Base-by-base conservation (phyloP, 2,888 invertebrate genomes). In the Ophion obscuratus region DNA sequence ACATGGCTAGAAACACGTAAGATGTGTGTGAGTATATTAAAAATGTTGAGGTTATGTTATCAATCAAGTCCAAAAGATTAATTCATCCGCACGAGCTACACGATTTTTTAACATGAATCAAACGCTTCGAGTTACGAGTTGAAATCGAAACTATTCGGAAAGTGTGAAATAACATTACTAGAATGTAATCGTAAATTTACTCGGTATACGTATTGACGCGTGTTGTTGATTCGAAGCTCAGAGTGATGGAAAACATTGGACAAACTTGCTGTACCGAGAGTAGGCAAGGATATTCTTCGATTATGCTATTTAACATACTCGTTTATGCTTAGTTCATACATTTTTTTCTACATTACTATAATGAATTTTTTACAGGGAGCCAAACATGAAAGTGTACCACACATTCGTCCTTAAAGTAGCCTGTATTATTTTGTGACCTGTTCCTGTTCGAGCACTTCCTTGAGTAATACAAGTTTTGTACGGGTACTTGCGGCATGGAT, bases 401-500 rank as follows among this genome's bases (percentile, higher is more conserved):
- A 7, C 17, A 71, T 62, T 17, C 27, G 31, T 27, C 17, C 9
- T 66, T 24, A 67, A 27, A 24, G n/a, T 62, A 20, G 17, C 11
- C 9, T 2, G 36, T 24, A 61, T 74, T 74, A 36, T 40, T 67
- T 77, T 53, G 5, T 44, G 24, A 27, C n/a, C 5, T 24, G 47
- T 11, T 47, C 31, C 24, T n/a, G 61, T 78, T 81, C 61, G 53
- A 27, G 17, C 20, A 44, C 24, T 4, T 47, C 9, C 14, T 77
- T 27, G 14, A 27, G 27, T 31, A 10, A 17, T n/a, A 10, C n/a
- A 61, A 57, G 66, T 36, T 64, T 80, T 64, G 70, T 62, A 17
- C 74, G 74, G 53, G 77, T 61, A 20, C 5, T 47, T 57, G 71
- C 89, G 85, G 78, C 73, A 96, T 96, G 96, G 96, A 96, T 92